Evolutionary conservation across 1,140 invertebrate genomes (phyloP), one percentile per base, ranked within the genome.

Genomic region (Megalonaias nervosa): DNA sequence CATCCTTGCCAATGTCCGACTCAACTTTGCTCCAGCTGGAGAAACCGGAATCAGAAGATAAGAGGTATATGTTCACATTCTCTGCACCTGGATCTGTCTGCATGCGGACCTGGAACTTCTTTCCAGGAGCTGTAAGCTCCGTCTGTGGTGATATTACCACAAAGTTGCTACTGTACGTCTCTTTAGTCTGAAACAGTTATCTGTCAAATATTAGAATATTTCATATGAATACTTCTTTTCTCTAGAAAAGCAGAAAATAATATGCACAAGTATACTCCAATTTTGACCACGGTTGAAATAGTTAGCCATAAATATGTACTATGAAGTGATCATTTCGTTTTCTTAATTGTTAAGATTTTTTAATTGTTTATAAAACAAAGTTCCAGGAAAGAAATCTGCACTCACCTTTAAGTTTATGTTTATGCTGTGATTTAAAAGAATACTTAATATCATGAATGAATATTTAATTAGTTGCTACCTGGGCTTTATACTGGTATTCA

Each of bases 101-200:
- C 72, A 89, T 79, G 15, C 77, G 65, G 14, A 88, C n/a, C 0
- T 76, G 75, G 48, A 88, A 79, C 26, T 67, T 68, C 55, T 86
- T 83, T 2, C 74, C 79, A 21, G 76, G 62, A 15, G 71, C 67
- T 0, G 82, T 77, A 1, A 87, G 31, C n/a, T 77, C 48, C 21
- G 73, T 69, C 64, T 88, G 81, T 15, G 89, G 89, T 59, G 74
- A 77, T 21, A 90, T n/a, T 4, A 86, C 70, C 13, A 87, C 59
- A 71, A 88, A 88, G 57, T 87, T 78, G 80, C 89, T 90, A 31
- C 84, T 87, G 80, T 85, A 89, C 15, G 83, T 83, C 68, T 86
- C 84, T 31, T 84, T 87, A 67, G 78, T 76, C 89, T 90, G 74
- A 19, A 83, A 87, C 55, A 61, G 68, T 57, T 67, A 78, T 12